phyloP scores from a whole-genome alignment of 2,113 vertebrate species.

The Polypterus senegalus region DNA sequence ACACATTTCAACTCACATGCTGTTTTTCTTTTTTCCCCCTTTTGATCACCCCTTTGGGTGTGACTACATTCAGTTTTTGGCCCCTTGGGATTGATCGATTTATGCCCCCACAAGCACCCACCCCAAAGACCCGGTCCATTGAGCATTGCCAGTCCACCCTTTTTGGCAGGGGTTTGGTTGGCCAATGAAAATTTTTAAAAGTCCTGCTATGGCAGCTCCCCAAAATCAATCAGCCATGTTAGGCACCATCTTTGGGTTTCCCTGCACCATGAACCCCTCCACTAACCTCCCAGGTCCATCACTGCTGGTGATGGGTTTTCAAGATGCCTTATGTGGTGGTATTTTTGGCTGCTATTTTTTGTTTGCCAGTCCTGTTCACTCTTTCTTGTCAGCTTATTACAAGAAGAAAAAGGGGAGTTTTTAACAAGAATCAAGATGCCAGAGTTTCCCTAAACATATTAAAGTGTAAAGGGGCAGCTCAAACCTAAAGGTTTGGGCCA shows the following conservation, averaged over 20 bases:
- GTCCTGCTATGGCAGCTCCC: conserved; percentile 77
- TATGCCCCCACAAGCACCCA: conserved; percentile 76
- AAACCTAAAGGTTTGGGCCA: conserved; percentile 67
- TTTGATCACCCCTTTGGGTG: conserved; percentile 76
- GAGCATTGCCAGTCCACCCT: conserved; percentile 79
- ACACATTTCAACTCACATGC: too few relatives aligned
- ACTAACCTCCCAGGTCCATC: conserved; percentile 66
- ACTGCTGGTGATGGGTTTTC: conserved; percentile 80
- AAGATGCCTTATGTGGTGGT: conserved; percentile 91
- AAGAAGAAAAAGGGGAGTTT: conserved; percentile 54
- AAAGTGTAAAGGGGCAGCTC: conserved; percentile 65
- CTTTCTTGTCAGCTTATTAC: conserved; percentile 85
- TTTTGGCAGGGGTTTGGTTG: conserved; percentile 81
- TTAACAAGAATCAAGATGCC: conserved; percentile 43
- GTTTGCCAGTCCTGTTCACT: conserved; percentile 84
- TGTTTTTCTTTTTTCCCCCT: conserved; percentile 2
- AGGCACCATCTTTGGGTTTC: conserved; percentile 43
- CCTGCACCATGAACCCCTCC: conserved; percentile 67
- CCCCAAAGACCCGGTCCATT: conserved; percentile 56
- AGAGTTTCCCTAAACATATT: conserved; percentile 43
- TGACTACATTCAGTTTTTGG: conserved; percentile 88
- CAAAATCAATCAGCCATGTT: conserved; percentile 38
- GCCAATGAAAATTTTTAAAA: conserved; percentile 71
- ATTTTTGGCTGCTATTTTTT: conserved; percentile 92
- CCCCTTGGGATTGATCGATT: conserved; percentile 87